phyloP scores from a whole-genome alignment of 2,888 invertebrate species.

The Ormia ochracea region DNA sequence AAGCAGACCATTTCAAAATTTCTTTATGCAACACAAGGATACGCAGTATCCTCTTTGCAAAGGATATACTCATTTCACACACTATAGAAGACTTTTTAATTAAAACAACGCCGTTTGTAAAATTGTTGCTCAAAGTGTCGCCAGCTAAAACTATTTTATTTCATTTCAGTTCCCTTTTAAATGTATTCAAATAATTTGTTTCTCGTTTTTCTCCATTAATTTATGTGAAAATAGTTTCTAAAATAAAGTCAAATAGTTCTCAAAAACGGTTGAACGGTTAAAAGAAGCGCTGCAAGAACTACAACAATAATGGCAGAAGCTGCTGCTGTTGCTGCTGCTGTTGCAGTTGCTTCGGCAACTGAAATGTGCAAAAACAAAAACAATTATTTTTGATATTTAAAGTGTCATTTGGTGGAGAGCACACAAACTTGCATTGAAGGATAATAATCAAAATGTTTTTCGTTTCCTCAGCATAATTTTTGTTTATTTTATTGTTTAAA shows the following conservation, averaged over 20 bases:
- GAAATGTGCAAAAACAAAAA: background rate
- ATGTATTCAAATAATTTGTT: background rate
- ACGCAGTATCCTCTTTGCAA: background rate
- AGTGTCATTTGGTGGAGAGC: slow-evolving; percentile 15
- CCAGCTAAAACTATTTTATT: slow-evolving; percentile 20
- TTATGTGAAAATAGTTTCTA: background rate
- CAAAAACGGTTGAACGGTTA: slow-evolving; percentile 22
- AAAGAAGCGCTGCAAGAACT: slow-evolving; percentile 5
- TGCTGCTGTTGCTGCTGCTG: background rate
- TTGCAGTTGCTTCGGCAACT: background rate
- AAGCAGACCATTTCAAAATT: background rate
- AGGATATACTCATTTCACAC: background rate
- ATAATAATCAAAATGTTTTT: background rate
- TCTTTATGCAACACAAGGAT: background rate
- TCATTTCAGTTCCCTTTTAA: slow-evolving; percentile 11
- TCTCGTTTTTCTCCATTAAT: background rate
- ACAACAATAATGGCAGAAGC: background rate
- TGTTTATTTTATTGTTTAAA: background rate
- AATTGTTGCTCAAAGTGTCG: background rate
- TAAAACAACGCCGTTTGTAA: slow-evolving; percentile 4
- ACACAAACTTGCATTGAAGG: background rate
- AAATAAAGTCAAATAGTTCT: slow-evolving; percentile 41
- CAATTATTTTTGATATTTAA: slow-evolving; percentile 33
- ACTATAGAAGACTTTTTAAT: slow-evolving; percentile 38
- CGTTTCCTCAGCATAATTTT: background rate